Base-by-base conservation (phyloP, 2,888 invertebrate genomes). In the Elegia similella region DNA sequence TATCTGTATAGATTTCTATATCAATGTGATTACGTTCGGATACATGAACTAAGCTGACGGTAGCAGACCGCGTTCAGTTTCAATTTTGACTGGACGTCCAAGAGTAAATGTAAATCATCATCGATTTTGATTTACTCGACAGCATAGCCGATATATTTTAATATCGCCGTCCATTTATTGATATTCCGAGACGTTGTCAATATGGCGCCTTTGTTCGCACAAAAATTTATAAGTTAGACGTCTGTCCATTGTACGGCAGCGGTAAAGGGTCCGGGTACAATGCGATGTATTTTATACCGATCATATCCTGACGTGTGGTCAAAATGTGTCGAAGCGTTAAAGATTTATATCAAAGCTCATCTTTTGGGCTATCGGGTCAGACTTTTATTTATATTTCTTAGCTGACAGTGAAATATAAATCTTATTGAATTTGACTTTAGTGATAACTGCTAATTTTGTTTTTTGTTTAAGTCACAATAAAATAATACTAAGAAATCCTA, bases 151-250 rank as follows among this genome's bases (percentile, higher is more conserved):
- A 87, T 86, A 89, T 88, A 88, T 88, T 84, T 83, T 81, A 82
- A 84, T 84, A 86, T 84, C 80, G 68, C 78, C 73, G 79, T 75
- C 76, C 65, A 72, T 80, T 79, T 78, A 78, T 78, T 76, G 78
- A 82, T 79, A 80, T 84, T 81, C 82, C 66, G 72, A 73, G 78
- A 80, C 81, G 78, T 80, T 89, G 90, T 91, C 90, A 87, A 80
- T 82, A 82, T 81, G 79, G 88, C 84, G 88, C 86, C 88, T 88
- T 91, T 91, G 90, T 91, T 86, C 88, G 84, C 80, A 74, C 86
- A 82, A 86, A 87, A 87, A 88, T 89, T 82, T 87, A 88, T 88
- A 88, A 84, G 84, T 88, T 90, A 88, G 88, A 87, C 78, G 78
- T 76, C 67, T 77, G 73, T 76, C 84, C 83, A 84, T 88, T 88